These are phyloP conservation scores for Cassiopea andromeda DNA, from an alignment of 30 jellyfish, hydroid and myxozoan genomes.

Conservation along the genomic window DNA sequence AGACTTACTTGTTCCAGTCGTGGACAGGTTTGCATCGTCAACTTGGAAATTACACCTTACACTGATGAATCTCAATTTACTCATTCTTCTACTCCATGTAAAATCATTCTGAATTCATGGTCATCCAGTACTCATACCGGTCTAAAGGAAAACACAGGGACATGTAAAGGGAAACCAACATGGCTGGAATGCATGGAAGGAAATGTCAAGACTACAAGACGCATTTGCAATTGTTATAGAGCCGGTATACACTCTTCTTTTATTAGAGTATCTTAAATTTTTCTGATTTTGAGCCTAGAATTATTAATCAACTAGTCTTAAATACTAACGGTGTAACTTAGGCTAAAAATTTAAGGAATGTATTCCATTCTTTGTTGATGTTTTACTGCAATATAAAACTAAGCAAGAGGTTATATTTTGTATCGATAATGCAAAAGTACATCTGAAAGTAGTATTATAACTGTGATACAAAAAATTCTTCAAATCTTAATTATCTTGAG, in stretches of 20 bases:
- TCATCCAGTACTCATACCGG: background rate
- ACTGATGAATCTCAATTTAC: background rate
- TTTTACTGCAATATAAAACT: too few relatives aligned
- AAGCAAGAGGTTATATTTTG: too few relatives aligned
- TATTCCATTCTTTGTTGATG: too few relatives aligned
- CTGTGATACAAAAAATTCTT: too few relatives aligned
- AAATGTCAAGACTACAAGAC: background rate
- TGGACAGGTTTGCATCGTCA: background rate
- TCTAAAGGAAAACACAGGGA: slow-evolving; percentile 11
- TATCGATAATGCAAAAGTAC: too few relatives aligned
- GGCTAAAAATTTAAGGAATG: too few relatives aligned
- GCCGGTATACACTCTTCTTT: background rate
- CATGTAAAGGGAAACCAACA: slow-evolving; percentile 16
- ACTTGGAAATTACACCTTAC: slow-evolving; percentile 2
- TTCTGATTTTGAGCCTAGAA: too few relatives aligned
- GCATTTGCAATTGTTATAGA: slow-evolving; percentile 31
- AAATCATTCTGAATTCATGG: background rate
- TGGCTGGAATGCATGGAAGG: slow-evolving; percentile 7
- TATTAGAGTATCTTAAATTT: too few relatives aligned
- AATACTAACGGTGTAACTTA: too few relatives aligned
- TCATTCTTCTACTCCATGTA: slow-evolving; percentile 17
- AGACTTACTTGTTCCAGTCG: slow-evolving; percentile 10
- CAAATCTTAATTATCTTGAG: too few relatives aligned
- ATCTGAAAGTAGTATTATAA: too few relatives aligned
- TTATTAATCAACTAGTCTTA: too few relatives aligned